Conservation (phyloP, 2,113 vertebrate species). For the Sander lucioperca region DNA sequence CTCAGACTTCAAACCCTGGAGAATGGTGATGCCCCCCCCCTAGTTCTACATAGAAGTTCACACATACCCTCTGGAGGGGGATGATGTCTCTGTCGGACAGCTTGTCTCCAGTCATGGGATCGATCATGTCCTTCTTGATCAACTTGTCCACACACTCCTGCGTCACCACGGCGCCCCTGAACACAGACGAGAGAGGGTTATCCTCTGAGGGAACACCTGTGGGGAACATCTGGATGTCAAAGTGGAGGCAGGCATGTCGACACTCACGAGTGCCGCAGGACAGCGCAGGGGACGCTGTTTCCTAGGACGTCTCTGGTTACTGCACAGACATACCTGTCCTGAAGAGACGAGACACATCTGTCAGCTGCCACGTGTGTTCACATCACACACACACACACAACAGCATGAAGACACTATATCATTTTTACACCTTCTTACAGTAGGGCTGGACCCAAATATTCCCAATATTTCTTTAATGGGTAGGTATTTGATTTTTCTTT, state of each 20-base stretch:
- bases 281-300: constrained; percentile 90
- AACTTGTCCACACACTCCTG: constrained; percentile 92
- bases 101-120: constrained; percentile 87
- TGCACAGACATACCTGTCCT: constrained; percentile 91
- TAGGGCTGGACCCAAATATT: too few relatives aligned
- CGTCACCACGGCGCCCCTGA: constrained; percentile 89
- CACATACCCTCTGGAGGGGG: constrained; percentile 85
- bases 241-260: background rate
- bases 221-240: background rate
- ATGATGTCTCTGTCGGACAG: constrained; percentile 90
- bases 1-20: too few relatives aligned
- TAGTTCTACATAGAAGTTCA: too few relatives aligned
- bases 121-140: constrained; percentile 91
- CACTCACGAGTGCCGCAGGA: constrained; percentile 91
- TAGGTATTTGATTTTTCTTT: too few relatives aligned
- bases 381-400: too few relatives aligned
- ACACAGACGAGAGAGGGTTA: background rate
- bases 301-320: constrained; percentile 91
- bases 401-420: too few relatives aligned
- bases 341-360: constrained; percentile 4
- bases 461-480: too few relatives aligned
- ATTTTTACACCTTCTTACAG: too few relatives aligned
- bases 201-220: background rate
- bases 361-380: background rate
- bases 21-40: background rate